These are phyloP conservation scores for Trichonephila clavata DNA, from an alignment of 1,140 invertebrate genomes.

Conservation along the genomic window DNA sequence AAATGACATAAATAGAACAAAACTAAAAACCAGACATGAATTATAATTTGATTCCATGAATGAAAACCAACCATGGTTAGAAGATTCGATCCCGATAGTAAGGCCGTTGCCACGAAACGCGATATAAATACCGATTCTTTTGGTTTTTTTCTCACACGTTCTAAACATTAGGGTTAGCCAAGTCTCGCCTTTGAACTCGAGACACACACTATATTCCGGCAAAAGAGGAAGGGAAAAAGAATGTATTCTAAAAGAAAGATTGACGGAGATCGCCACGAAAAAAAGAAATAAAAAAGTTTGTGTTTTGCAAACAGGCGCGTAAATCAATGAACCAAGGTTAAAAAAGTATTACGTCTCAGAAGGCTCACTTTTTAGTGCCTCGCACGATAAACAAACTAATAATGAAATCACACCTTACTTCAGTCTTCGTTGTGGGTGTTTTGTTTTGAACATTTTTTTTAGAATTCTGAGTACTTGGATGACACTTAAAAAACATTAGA, in stretches of 20 bases:
- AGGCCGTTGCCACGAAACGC: constrained; percentile 20
- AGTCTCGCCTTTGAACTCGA: neutral
- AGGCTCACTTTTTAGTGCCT: neutral
- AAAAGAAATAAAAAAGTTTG: neutral
- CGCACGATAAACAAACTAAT: neutral
- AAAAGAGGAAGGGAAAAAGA: neutral
- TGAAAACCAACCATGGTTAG: neutral
- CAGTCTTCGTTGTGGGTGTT: neutral
- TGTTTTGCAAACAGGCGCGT: constrained; percentile 19
- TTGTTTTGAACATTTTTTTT: neutral
- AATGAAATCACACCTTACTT: neutral
- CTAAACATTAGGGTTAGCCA: neutral
- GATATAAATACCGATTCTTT: neutral
- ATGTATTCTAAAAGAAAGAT: neutral
- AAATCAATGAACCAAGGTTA: constrained; percentile 27
- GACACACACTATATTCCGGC: neutral
- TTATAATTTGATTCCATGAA: neutral
- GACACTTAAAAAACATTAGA: too few relatives aligned
- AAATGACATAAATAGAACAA: constrained; percentile 1
- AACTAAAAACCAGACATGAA: constrained; percentile 19
- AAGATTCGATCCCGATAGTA: neutral
- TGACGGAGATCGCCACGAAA: neutral
- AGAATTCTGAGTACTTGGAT: neutral
- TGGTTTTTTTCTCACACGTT: neutral
- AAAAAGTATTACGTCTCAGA: neutral